Base-by-base conservation (phyloP, 2,113 vertebrate species). In the Gasterosteus aculeatus region DNA sequence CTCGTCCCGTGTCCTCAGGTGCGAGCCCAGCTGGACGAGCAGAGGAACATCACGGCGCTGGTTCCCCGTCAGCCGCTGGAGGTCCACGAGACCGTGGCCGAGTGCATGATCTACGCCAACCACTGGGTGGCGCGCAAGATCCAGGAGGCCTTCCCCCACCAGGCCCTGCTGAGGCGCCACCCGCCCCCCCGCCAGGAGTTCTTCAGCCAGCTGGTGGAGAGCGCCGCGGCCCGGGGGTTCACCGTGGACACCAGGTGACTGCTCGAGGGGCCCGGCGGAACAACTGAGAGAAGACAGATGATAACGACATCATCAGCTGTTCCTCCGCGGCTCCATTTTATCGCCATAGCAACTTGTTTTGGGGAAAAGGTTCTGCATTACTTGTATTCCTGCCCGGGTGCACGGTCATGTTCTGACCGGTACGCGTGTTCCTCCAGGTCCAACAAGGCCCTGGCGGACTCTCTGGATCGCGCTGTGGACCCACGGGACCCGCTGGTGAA, bases 101-200 rank as follows among this genome's bases (percentile, higher is more conserved):
- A 99, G 68, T 99, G 97, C 81, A 99, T 99, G 98, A 98, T 99
- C 78, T 93, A 96, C 18, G 97, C 98, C 87, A 99, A 99, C 94
- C 96, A 98, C 94, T 99, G 97, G 97, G 98, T 99, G 81, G 98
- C 98, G 9, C 95, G 93, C 83, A 97, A 96, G 91, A 96, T 99
- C 82, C 93, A 95, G 65, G 94, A 96, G 85, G 58, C 42, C 16
- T 98, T 97, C 81, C 97, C 97, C 3, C 94, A 95, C 1, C 96
- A 95, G 62, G 95, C 97, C 5, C 85, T 99, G 86, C 86, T 99
- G 67, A 94, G 98, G 22, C 95, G 91, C 0, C 98, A 99, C 84
- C 98, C 97, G 0, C 95, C 95, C 0, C 97, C 98, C 0, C 94
- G 94, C 5, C 96, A 97, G 88, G 96, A 98, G 42, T 96, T 96